phyloP scores from a whole-genome alignment of 2,797 vertebrate species.

The Chrysolophus pictus region DNA sequence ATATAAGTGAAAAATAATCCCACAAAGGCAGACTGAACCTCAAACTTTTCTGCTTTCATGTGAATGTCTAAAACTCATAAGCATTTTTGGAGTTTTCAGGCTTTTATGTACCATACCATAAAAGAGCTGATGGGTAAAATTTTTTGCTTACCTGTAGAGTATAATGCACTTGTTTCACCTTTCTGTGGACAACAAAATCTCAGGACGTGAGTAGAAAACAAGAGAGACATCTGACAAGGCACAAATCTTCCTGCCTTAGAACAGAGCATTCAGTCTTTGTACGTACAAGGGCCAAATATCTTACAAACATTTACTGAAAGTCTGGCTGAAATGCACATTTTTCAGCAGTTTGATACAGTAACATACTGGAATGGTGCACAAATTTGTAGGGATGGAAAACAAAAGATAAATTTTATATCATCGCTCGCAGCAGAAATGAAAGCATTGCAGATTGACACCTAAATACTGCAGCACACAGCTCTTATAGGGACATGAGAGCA shows the following conservation, averaged over 20 bases:
- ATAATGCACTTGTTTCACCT: background rate
- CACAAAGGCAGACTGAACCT: background rate
- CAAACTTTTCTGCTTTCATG: background rate
- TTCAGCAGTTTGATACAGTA: background rate
- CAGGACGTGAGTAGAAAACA: background rate
- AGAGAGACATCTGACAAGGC: background rate
- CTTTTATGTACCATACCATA: background rate
- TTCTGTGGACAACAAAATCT: background rate
- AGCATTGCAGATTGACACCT: constrained; percentile 2
- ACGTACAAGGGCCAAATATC: background rate
- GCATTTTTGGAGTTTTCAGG: background rate
- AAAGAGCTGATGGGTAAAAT: background rate
- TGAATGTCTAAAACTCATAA: background rate
- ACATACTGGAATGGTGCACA: background rate
- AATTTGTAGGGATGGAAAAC: background rate
- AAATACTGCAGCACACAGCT: background rate
- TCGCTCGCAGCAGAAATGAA: background rate
- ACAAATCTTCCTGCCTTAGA: background rate
- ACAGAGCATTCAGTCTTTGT: background rate
- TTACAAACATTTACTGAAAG: background rate
- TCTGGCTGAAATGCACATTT: background rate
- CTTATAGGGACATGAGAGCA: background rate
- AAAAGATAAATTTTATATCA: background rate
- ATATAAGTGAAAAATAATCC: background rate
- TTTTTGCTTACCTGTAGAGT: background rate